Evolutionary conservation across 2,888 invertebrate genomes (phyloP).

Genomic region (Galeruca laticollis): DNA sequence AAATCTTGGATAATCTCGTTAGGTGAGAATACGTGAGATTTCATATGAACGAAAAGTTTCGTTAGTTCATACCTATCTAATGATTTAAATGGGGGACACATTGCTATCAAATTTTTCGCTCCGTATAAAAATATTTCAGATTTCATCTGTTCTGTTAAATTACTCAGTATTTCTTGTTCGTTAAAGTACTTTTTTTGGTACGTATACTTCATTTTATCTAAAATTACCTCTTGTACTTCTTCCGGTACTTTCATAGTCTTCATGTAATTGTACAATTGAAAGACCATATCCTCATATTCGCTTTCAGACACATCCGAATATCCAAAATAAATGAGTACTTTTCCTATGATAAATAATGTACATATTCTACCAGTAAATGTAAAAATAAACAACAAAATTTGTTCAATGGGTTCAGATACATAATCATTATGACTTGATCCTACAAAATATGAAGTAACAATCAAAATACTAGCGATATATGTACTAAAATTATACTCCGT

Average conservation of each 20-base stretch:
- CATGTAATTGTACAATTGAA: slow-evolving; percentile 70
- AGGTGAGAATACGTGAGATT: slow-evolving; percentile 30
- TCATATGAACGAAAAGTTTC: slow-evolving; percentile 38
- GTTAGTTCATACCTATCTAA: slow-evolving; percentile 63
- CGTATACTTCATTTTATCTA: slow-evolving; percentile 68
- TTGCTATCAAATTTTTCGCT: slow-evolving; percentile 67
- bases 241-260: slow-evolving; percentile 68
- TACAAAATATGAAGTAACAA: slow-evolving; percentile 29
- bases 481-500: neutral
- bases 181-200: slow-evolving; percentile 70
- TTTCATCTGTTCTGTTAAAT: slow-evolving; percentile 60
- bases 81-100: slow-evolving; percentile 66
- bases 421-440: slow-evolving; percentile 15
- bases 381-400: slow-evolving; percentile 48
- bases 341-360: slow-evolving; percentile 52
- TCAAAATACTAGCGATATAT: slow-evolving; percentile 11
- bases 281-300: slow-evolving; percentile 67
- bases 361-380: slow-evolving; percentile 55
- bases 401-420: slow-evolving; percentile 41
- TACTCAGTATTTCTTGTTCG: slow-evolving; percentile 61
- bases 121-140: slow-evolving; percentile 67
- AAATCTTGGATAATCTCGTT: slow-evolving; percentile 65
- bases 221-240: slow-evolving; percentile 65
- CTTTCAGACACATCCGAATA: slow-evolving; percentile 60
- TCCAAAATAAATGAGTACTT: slow-evolving; percentile 55